Evolutionary conservation across 2,888 invertebrate species (phyloP), one percentile per base, ranked within the genome.

Genomic region (Pyrochroa serraticornis): DNA sequence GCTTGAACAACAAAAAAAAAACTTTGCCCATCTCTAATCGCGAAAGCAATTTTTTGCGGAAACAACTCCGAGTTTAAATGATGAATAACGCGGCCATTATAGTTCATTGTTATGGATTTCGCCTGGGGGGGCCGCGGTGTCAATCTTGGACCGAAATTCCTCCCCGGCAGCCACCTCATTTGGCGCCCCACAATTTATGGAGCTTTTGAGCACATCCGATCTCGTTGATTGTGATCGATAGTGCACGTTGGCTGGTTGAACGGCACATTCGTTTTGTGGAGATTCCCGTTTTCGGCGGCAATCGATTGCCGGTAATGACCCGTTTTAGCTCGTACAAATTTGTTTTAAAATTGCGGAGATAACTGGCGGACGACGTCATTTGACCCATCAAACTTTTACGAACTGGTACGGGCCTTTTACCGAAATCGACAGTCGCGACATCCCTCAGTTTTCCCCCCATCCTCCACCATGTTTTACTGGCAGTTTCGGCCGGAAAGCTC

Each of bases 181-280:
- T 47, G 41, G 51, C 35, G 32, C 37, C 45, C 51, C 30, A 50
- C 58, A 63, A 63, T 63, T 63, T 63, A 63, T 60, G 58, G 49
- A 58, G 62, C 60, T 60, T 60, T 60, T 56, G 60, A 64, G 45
- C 62, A 55, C 54, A 54, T 59, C 58, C 58, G 59, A 62, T 60
- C 44, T 50, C 51, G 58, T 49, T 58, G 58, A 60, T 64, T 54
- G 62, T 63, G 63, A 65, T 65, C 65, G 61, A 63, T 63, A 61
- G 59, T 54, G 46, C 58, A 49, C 55, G 56, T 63, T 63, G 50
- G 35, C 33, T 35, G 49, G 32, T 43, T 49, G 45, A 55, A 43
- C 36, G 43, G 43, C 36, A 10, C 54, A 54, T 54, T 47, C 54
- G 47, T 47, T 54, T 47, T 42, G 54, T 41, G 7, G 35, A 31